Base-by-base conservation (phyloP, 2,888 invertebrate species). In the Drosophila peninsularis region DNA sequence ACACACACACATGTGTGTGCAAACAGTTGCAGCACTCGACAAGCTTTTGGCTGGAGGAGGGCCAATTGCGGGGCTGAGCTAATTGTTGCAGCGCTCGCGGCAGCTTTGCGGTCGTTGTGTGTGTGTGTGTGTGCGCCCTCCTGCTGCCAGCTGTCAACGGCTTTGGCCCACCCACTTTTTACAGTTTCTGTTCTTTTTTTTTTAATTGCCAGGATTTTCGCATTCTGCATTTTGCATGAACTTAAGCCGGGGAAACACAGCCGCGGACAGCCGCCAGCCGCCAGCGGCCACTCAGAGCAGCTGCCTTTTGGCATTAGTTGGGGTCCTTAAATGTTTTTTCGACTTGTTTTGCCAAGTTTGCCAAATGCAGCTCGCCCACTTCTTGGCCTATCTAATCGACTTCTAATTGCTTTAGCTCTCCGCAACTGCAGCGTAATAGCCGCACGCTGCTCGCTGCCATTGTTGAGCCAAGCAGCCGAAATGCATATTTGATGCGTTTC, bases 341-440 rank as follows among this genome's bases (percentile, higher is more conserved):
- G 74, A 74, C 74, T 80, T 75, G 82, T 70, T 36, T 19, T 80
- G 75, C 85, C 71, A 85, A 82, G 63, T 64, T 70, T 64, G 62
- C 7, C 66, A 21, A 54, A 78, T 49, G 67, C 58, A 42, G 19
- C 47, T 37, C 19, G 30, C 39, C 61, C 37, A 30, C 63, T 44
- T 49, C 63, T 68, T 62, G 50, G 62, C 62, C 71, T 71, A 30
- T 47, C 65, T 86, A 85, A 88, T 85, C 89, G 88, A 85, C 77
- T 88, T 83, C 87, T 85, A 88, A 88, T 85, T 85, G 75, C 88
- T 83, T 81, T 76, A 88, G 88, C 83, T 68, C 17, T 55, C 71
- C 54, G 77, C 75, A 71, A 47, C 10, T 76, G 61, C 79, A 67
- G 70, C 68, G 71, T 77, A 85, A 88, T 74, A 62, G 79, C 72